These are phyloP conservation scores for Varanus salvator DNA, from an alignment of 2,113 vertebrate species.

Conservation along the genomic window DNA sequence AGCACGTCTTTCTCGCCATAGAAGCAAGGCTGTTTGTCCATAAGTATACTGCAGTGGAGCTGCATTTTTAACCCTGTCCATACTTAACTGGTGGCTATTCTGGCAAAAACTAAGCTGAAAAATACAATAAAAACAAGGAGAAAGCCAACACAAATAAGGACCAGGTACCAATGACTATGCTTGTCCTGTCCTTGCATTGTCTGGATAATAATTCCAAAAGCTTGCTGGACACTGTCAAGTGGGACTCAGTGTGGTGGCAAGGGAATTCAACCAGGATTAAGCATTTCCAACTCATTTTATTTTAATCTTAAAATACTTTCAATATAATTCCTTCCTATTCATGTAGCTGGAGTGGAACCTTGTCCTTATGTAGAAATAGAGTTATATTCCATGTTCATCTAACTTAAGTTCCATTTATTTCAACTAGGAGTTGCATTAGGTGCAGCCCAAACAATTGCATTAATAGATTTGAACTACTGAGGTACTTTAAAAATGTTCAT, in stretches of 20 bases:
- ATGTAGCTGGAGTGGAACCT: background rate
- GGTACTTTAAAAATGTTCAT: background rate
- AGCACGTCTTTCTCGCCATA: slow-evolving; percentile 8
- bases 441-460: background rate
- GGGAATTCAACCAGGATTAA: background rate
- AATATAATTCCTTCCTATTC: background rate
- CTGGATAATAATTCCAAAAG: background rate
- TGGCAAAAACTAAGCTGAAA: background rate
- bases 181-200: background rate
- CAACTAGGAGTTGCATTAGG: no score
- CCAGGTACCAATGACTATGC: background rate
- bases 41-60: slow-evolving; percentile 59
- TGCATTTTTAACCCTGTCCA: slow-evolving; percentile 74
- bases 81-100: background rate
- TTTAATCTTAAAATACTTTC: background rate
- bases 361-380: background rate
- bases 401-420: no score
- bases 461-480: background rate
- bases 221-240: background rate
- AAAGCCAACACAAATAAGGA: background rate
- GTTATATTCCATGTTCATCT: no score
- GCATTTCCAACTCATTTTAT: background rate
- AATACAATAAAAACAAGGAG: background rate
- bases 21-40: slow-evolving; percentile 44
- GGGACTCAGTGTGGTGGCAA: background rate